Percentiles rank a stretch among this genome's conserved stretches.
phyloP scores from a whole-genome alignment of 2,888 invertebrate genomes.

The Ormyrus thymus region DNA sequence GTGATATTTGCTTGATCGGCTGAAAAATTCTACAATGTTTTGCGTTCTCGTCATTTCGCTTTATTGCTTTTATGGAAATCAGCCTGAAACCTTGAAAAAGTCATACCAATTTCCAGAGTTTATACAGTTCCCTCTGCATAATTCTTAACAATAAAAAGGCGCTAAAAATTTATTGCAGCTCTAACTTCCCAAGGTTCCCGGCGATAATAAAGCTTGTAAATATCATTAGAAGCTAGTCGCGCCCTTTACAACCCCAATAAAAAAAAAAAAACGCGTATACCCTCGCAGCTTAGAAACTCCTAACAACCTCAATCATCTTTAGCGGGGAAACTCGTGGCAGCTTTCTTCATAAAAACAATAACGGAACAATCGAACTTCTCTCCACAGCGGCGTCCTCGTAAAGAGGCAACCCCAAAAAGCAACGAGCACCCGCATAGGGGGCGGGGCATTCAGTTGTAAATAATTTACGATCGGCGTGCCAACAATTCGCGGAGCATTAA shows the following conservation, averaged over 20 bases:
- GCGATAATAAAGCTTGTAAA: conserved; percentile 1
- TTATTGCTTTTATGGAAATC: too few relatives aligned
- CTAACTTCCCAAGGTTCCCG: too few relatives aligned
- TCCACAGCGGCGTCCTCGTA: not conserved
- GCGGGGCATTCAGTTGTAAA: conserved; percentile 29
- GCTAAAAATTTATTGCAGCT: too few relatives aligned
- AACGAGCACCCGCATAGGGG: not conserved
- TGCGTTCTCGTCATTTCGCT: too few relatives aligned
- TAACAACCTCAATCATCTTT: not conserved
- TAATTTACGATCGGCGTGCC: conserved; percentile 37
- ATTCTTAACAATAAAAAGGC: too few relatives aligned
- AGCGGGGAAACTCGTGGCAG: not conserved
- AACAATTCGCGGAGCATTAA: conserved; percentile 30
- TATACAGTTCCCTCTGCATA: too few relatives aligned
- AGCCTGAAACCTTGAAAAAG: too few relatives aligned
- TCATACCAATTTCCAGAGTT: too few relatives aligned
- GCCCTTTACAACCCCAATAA: too few relatives aligned
- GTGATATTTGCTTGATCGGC: too few relatives aligned
- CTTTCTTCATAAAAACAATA: conserved; percentile 3
- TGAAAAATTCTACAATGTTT: too few relatives aligned
- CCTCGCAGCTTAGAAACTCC: not conserved
- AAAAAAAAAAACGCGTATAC: not conserved
- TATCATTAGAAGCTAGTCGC: not conserved
- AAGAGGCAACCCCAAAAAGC: not conserved
- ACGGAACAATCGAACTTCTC: conserved; percentile 10